These are phyloP conservation scores for Lordiphosa mommai DNA, from an alignment of 1,140 invertebrate species.

Conservation along the genomic window DNA sequence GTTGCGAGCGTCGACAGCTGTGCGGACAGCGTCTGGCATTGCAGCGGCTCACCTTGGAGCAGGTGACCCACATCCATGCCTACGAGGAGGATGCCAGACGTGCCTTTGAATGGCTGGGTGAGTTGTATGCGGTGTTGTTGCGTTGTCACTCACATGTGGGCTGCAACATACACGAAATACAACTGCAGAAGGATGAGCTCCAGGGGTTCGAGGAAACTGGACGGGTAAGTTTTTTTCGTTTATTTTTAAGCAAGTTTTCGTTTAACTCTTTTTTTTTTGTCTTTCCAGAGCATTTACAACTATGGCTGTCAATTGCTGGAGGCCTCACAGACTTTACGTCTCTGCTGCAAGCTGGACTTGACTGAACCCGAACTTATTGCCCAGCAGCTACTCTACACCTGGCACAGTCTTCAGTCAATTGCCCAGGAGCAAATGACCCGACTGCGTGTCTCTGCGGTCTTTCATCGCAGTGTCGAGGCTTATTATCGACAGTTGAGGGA, in stretches of 20 bases:
- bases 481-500: slow-evolving; percentile 83
- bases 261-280: background rate
- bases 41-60: slow-evolving; percentile 87
- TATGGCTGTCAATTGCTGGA: slow-evolving; percentile 89
- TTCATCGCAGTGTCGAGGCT: slow-evolving; percentile 88
- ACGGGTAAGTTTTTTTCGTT: slow-evolving; percentile 81
- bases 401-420: slow-evolving; percentile 86
- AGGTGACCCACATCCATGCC: slow-evolving; percentile 86
- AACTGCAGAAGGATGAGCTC: slow-evolving; percentile 87
- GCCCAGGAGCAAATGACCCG: slow-evolving; percentile 89
- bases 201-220: slow-evolving; percentile 89
- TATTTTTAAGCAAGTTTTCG: background rate
- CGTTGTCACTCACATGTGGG: slow-evolving; percentile 87
- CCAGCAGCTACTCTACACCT: slow-evolving; percentile 83
- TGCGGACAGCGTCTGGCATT: slow-evolving; percentile 86
- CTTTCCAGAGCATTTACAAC: slow-evolving; percentile 86
- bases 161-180: slow-evolving; percentile 86
- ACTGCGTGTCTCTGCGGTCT: slow-evolving; percentile 87
- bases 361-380: slow-evolving; percentile 56
- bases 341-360: slow-evolving; percentile 84
- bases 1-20: slow-evolving; percentile 83
- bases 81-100: slow-evolving; percentile 89
- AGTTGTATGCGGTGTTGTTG: slow-evolving; percentile 86
- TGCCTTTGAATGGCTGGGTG: slow-evolving; percentile 87
- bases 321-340: slow-evolving; percentile 86